phyloP scores from a whole-genome alignment of 2,888 invertebrate species.

The Phaonia tiefii region DNA sequence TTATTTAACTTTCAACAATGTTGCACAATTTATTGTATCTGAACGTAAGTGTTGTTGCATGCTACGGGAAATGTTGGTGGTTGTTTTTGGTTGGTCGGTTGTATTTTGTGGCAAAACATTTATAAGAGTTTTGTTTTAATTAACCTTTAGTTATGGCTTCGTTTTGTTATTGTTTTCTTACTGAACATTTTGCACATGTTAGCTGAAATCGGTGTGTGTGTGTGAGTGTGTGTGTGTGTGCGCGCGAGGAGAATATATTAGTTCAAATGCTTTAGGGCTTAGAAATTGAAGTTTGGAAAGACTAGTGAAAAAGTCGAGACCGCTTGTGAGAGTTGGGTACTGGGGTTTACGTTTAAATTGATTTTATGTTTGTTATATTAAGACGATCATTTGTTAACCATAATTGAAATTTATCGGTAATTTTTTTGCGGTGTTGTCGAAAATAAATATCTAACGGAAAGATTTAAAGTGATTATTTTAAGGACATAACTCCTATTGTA shows the following conservation, averaged over 20 bases:
- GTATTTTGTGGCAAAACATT: constrained; percentile 46
- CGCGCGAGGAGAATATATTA: background rate
- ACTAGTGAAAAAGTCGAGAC: background rate
- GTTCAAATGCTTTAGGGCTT: background rate
- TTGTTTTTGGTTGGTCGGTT: background rate
- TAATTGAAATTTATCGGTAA: too few species aligned
- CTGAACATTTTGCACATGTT: constrained; percentile 38
- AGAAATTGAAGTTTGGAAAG: background rate
- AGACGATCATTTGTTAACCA: too few species aligned
- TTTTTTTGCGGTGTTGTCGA: too few species aligned
- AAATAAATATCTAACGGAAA: too few species aligned
- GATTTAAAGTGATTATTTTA: too few species aligned
- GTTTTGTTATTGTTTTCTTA: constrained; percentile 39
- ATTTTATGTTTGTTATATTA: too few species aligned
- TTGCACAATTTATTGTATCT: constrained; percentile 64
- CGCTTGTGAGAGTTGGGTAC: too few species aligned
- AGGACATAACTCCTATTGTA: too few species aligned
- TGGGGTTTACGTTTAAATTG: too few species aligned
- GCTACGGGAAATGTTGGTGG: constrained; percentile 2
- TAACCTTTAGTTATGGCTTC: constrained; percentile 61
- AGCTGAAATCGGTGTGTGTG: background rate
- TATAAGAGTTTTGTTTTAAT: constrained; percentile 63
- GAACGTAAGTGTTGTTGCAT: constrained; percentile 25
- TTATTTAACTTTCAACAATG: constrained; percentile 64
- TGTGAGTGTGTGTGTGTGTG: background rate